A percentile compares a stretch with the other conserved stretches of the same genome.
Evolutionary conservation across 2,113 vertebrate species (phyloP).

Genomic region (Pelmatolapia mariae): DNA sequence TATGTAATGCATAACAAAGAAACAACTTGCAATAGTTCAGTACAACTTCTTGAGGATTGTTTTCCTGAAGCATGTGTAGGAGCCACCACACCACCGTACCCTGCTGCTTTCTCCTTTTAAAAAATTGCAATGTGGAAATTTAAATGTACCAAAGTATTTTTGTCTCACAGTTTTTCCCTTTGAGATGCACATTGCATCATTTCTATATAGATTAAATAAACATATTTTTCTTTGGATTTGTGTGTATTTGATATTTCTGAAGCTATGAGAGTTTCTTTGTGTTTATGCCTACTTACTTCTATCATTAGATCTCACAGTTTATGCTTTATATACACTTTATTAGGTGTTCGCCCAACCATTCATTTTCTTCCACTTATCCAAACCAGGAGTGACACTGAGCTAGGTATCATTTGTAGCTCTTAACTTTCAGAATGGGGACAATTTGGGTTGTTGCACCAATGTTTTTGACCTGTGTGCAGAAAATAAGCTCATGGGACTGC

Average conservation of each 20-base stretch:
- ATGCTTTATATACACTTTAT: background rate
- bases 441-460: background rate
- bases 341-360: background rate
- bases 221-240: conserved; percentile 34
- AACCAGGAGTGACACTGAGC: background rate
- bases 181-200: conserved; percentile 68
- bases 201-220: conserved; percentile 69
- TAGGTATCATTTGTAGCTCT: background rate
- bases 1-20: background rate
- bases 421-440: background rate
- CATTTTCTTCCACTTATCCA: background rate
- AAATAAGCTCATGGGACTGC: background rate
- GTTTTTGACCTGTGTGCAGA: background rate
- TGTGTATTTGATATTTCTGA: background rate
- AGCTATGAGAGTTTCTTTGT: background rate
- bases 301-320: background rate
- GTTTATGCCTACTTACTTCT: background rate
- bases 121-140: conserved; percentile 28
- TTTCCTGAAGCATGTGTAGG: conserved; percentile 4
- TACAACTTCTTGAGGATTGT: background rate
- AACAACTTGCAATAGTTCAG: background rate
- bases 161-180: conserved; percentile 60
- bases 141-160: conserved; percentile 73
- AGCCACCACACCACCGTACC: background rate
- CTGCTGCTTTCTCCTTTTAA: conserved; percentile 20